phyloP scores from a whole-genome alignment of 2,113 vertebrate species.

The Emydura subglobosa region DNA sequence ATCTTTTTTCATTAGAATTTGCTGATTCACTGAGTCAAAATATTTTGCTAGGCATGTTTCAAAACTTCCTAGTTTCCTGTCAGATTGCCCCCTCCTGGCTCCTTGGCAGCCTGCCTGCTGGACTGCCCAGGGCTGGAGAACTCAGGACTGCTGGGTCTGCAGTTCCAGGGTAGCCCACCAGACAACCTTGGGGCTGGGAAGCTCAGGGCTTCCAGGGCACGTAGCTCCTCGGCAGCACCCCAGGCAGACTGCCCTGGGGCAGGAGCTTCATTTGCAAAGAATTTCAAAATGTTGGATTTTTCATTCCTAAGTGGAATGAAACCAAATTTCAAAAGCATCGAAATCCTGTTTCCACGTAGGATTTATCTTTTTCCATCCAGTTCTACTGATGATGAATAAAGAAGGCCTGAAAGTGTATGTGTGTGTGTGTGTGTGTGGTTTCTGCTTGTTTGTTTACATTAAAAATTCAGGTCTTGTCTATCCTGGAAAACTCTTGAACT shows the following conservation, averaged over 20 bases:
- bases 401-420: not conserved
- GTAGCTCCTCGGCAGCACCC: not conserved
- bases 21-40: not conserved
- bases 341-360: not conserved
- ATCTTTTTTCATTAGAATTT: not conserved
- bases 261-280: not conserved
- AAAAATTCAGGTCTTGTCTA: not conserved
- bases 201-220: not conserved
- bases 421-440: not conserved
- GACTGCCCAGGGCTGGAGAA: not conserved
- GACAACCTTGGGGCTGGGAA: not conserved
- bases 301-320: not conserved
- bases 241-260: too few species aligned
- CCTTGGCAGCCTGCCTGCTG: not conserved
- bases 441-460: not conserved
- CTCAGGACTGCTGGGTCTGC: not conserved
- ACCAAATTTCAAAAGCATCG: not conserved
- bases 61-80: not conserved
- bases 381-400: not conserved
- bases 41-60: not conserved
- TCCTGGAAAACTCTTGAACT: not conserved
- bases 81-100: not conserved
- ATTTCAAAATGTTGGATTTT: not conserved
- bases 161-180: not conserved
- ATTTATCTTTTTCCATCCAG: not conserved